phyloP scores from a whole-genome alignment of 2,113 vertebrate genomes.

The Mormoops blainvillei region DNA sequence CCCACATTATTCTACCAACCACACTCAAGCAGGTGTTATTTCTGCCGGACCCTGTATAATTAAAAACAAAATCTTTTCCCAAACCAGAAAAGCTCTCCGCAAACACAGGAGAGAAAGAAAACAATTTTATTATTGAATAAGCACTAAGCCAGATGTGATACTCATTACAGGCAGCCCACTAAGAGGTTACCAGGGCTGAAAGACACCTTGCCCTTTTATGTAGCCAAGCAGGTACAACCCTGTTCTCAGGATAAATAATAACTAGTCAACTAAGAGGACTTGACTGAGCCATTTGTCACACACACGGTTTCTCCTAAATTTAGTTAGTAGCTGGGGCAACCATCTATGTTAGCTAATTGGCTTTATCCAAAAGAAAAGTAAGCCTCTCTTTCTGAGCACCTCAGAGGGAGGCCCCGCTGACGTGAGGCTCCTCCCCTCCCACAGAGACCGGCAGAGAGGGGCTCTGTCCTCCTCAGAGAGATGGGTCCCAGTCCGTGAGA shows the following conservation, averaged over 20 bases:
- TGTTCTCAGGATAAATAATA: neutral
- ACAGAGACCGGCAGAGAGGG: neutral
- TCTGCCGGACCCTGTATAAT: neutral
- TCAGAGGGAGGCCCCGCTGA: neutral
- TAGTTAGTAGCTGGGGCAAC: neutral
- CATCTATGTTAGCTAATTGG: neutral
- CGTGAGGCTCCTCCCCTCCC: neutral
- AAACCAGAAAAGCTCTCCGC: neutral
- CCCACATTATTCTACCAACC: too few species aligned
- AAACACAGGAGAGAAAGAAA: neutral
- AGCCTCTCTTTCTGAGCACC: neutral
- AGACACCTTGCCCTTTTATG: neutral
- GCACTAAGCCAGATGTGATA: neutral
- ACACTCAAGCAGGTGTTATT: too few species aligned
- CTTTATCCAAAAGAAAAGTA: constrained; percentile 11
- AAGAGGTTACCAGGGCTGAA: neutral
- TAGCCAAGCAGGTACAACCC: neutral
- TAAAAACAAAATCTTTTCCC: constrained; percentile 14
- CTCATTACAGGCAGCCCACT: neutral
- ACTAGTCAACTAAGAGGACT: neutral
- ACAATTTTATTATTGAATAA: neutral
- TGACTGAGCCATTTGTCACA: neutral
- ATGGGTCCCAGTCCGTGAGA: neutral
- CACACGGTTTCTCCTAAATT: neutral
- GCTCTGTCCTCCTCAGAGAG: neutral